phyloP scores from a whole-genome alignment of 1,140 invertebrate genomes.

The Harpegnathos saltator region DNA sequence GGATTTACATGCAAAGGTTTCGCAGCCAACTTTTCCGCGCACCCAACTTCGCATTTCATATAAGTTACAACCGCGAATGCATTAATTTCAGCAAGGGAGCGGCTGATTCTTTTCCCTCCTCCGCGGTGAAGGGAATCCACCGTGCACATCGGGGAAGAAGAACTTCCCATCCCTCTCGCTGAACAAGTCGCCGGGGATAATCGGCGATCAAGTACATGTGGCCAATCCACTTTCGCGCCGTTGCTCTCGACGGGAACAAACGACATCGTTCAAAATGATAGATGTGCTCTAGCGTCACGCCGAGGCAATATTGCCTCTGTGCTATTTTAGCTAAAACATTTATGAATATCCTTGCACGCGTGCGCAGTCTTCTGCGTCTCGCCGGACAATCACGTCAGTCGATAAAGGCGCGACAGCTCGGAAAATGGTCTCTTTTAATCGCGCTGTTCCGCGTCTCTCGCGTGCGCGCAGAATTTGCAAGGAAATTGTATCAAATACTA shows the following conservation, averaged over 20 bases:
- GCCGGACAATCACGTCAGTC: constrained; percentile 24
- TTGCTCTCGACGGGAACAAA: constrained; percentile 60
- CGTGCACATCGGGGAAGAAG: too few relatives aligned
- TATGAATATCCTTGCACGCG: constrained; percentile 36
- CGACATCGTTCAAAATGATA: constrained; percentile 56
- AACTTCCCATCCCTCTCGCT: constrained; percentile 15
- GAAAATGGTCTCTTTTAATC: neutral
- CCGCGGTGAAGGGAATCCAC: neutral
- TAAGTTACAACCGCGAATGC: constrained; percentile 38
- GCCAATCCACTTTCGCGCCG: constrained; percentile 53
- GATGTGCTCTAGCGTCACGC: constrained; percentile 28
- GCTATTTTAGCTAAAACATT: constrained; percentile 54
- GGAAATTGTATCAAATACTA: constrained; percentile 3
- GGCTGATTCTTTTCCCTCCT: neutral
- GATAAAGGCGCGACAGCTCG: neutral
- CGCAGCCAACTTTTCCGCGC: constrained; percentile 15
- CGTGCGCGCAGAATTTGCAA: neutral
- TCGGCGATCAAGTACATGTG: constrained; percentile 61
- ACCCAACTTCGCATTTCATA: constrained; percentile 42
- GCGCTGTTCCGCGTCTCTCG: neutral
- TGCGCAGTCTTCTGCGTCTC: neutral
- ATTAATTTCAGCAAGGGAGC: constrained; percentile 28
- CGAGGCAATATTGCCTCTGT: constrained; percentile 48
- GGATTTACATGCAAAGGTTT: constrained; percentile 32
- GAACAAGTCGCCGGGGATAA: constrained; percentile 53